Evolutionary conservation across 2,797 vertebrate species (phyloP).

Genomic region (Platalea minor): DNA sequence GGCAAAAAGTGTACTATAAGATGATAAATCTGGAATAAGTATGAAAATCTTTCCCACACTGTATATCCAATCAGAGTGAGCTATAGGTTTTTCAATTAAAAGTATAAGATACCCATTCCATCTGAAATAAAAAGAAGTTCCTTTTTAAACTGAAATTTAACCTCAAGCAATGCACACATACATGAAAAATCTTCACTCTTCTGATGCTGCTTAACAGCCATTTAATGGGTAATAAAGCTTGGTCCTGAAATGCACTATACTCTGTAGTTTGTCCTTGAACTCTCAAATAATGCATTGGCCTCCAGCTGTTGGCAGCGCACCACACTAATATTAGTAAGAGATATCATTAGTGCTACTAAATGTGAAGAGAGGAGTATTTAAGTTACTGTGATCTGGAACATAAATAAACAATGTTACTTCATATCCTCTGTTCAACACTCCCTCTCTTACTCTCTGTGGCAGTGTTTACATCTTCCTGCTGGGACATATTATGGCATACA

Average conservation of each 20-base stretch:
- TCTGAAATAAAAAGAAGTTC: background rate
- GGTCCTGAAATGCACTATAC: background rate
- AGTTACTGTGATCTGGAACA: background rate
- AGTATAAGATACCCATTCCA: background rate
- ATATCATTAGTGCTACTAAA: background rate
- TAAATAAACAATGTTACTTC: slow-evolving; percentile 1
- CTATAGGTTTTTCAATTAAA: background rate
- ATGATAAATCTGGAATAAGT: background rate
- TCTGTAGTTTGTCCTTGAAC: background rate
- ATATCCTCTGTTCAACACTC: background rate
- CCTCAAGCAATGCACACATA: background rate
- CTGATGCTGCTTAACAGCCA: background rate
- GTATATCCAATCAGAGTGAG: background rate
- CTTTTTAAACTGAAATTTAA: background rate
- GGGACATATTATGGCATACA: background rate
- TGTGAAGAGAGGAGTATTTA: background rate
- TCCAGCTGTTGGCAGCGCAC: background rate
- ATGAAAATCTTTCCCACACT: background rate
- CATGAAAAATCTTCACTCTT: background rate
- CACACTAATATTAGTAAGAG: background rate
- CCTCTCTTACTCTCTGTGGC: background rate
- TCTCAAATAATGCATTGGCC: background rate
- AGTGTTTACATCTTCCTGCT: background rate
- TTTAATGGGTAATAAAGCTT: background rate
- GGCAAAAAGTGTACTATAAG: background rate